Base-by-base conservation (phyloP, 1,140 invertebrate genomes). In the Bombus superbus region DNA sequence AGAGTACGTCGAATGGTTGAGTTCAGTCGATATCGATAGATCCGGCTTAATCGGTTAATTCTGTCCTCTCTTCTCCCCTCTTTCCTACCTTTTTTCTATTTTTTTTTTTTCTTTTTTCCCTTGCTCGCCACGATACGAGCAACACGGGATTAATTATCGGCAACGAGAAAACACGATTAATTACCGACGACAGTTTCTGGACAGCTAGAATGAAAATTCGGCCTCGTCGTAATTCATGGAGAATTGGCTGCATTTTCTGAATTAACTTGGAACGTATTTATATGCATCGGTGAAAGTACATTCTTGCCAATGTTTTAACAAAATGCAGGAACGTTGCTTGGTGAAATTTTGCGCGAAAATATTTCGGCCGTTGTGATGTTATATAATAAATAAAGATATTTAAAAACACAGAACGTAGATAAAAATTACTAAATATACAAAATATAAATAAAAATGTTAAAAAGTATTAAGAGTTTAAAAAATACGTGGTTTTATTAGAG, bases 91-190 rank as follows among this genome's bases (percentile, higher is more conserved):
- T 72, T 87, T 85, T 86, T 86, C 69, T 73, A 69, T 89, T 74
- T 42, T 28, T 74, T 28, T 59, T 28, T 28, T 28, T 71, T 88
- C 78, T 85, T 89, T 76, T 77, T 74, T 90, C 81, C 81, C 38
- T 42, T 75, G n/a, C 11, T 59, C 25, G 6, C 3, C 35, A 40
- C 47, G 15, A 38, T 47, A 85, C 75, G 68, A 81, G 53, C 81
- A 68, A 75, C 79, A 62, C 59, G 88, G 89, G 89, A 91, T 91
- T 89, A 91, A 91, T 91, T 91, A 91, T 89, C 82, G 79, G 73
- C 85, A 91, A 91, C 89, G 88, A 89, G 88, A 40, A 87, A 89
- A 85, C 68, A 59, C 83, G 84, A 91, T 91, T 89, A 91, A 89
- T 89, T 89, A 84, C 88, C 42, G 69, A 71, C 25, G 77, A 84